Base-by-base conservation (phyloP, 2,113 vertebrate species). In the Philantomba maxwellii region DNA sequence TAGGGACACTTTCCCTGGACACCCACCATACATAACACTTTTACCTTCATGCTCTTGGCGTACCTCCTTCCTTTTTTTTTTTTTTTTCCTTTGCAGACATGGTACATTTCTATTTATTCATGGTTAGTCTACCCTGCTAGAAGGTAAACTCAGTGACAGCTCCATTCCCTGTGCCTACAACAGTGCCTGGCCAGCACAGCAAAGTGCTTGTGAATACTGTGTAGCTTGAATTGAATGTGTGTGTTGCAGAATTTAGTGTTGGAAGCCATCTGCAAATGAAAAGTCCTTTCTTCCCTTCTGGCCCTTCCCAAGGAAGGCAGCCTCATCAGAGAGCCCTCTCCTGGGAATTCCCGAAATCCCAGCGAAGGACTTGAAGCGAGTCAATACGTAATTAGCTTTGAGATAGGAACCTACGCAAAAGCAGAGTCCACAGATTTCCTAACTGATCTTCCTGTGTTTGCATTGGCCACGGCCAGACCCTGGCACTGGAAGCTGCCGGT, bases 331-430 rank as follows among this genome's bases (percentile, higher is more conserved):
- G 43, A 45, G 84, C n/a, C 51, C 85, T 84, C 92, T 89, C 83
- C 30, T 21, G 78, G 87, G 94, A 92, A 25, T 25, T 26, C 30
- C 84, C 43, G 11, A 12, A n/a, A 55, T 26, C 92, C 78, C 57
- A 62, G 89, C 28, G 39, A 45, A 89, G 58, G 73, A 28, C 82
- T 30, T 84, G 45, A 30, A 87, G 47, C 3, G 17, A 96, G 60
- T 80, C 89, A 47, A 5, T 89, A 66, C 90, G 58, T 87, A 94
- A 90, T 87, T 60, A 75, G 51, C 82, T 86, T 90, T 26, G 64
- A 90, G 75, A 49, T 28, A 33, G 45, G 90, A 81, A 64, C 19
- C 81, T 49, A 14, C 85, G 25, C 45, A 53, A 58, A 89, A 86
- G 78, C 92, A 95, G 81, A 95, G 43, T 51, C 64, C 58, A 23